Evolutionary conservation across 2,797 vertebrate species (phyloP), one percentile per base, ranked within the genome.

Genomic region (Carduelis carduelis): DNA sequence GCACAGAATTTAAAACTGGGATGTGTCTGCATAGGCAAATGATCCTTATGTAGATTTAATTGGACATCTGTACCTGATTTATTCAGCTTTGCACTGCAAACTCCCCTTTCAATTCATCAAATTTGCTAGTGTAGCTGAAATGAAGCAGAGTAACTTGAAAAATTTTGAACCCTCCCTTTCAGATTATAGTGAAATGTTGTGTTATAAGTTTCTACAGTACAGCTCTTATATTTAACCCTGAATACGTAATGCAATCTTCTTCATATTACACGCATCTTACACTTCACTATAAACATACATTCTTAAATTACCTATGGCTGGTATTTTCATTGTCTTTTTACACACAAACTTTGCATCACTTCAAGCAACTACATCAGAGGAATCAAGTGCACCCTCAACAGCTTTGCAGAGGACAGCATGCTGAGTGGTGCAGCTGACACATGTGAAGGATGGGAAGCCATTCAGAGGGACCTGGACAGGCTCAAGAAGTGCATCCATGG

Each of bases 61-160:
- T 82, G 75, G 12, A 80, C 87, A 80, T 32, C 28, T 37, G 22
- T 79, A 91, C 32, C 23, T 90, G 46, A 86, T 59, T 80, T 88
- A 83, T 55, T 75, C 74, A 59, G 32, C 39, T 90, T 34, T 28
- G 30, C 30, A 83, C 27, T 68, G 60, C 79, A 89, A 83, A 50
- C 15, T 83, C 26, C n/a, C 14, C 52, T 64, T 56, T 68, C 6
- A 86, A 78, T 20, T 66, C 11, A 56, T 55, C 6, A 12, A 19
- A 46, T 74, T 80, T 83, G 18, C 53, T 49, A 17, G 8, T 83
- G 57, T 23, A 75, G 49, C 21, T 90, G 53, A 72, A 89, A 80
- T 24, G 15, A 44, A 77, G 23, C 28, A 70, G 55, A 87, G 21
- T 17, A 83, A 79, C 61, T 69, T 52, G 0, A 1, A 84, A 77